Base-by-base conservation (phyloP, 2,113 vertebrate genomes). In the Amia ocellicauda region DNA sequence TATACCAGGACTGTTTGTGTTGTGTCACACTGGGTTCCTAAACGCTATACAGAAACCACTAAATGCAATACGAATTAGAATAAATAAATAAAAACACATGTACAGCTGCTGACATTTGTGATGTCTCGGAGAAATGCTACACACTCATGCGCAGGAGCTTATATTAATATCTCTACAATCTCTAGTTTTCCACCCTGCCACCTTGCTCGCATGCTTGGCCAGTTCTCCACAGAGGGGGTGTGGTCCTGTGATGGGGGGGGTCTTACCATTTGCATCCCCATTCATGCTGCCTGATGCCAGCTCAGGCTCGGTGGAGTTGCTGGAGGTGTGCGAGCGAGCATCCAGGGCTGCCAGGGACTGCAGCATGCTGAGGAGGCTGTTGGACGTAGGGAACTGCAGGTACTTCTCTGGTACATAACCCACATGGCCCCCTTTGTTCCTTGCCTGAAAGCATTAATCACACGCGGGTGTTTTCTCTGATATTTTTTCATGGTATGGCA, bases 391-490 rank as follows among this genome's bases (percentile, higher is more conserved):
- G 73, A 98, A 98, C 66, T 97, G 96, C 45, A 99, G 91, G 82
- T 99, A 99, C 78, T 99, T 99, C 83, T 99, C 97, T 0, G 97
- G 97, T 22, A 97, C 97, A 0, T 99, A 99, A 7, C 97, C 96
- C 66, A 98, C 91, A 2, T 93, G 90, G 0, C 96, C 96, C 0
- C 89, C 86, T 79, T 98, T 98, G 77, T 98, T 98, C 67, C 94
- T 89, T 24, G 96, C 97, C 96, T 98, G 81, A 24, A 60, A 63
- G 0, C 14, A 65, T 40, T 0, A 20, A 71, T 67, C 1, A 52
- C 31, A n/a, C n/a, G n/a, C 42, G 36, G 26, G 28, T 58, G 31
- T 29, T 40, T n/a, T 58, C 19, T 60, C 28, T 24, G 29, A 41
- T 43, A 11, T 22, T 42, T 19, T n/a, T 2, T 55, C 50, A 23